phyloP scores from a whole-genome alignment of 2,113 vertebrate genomes.

The Eurypyga helias region DNA sequence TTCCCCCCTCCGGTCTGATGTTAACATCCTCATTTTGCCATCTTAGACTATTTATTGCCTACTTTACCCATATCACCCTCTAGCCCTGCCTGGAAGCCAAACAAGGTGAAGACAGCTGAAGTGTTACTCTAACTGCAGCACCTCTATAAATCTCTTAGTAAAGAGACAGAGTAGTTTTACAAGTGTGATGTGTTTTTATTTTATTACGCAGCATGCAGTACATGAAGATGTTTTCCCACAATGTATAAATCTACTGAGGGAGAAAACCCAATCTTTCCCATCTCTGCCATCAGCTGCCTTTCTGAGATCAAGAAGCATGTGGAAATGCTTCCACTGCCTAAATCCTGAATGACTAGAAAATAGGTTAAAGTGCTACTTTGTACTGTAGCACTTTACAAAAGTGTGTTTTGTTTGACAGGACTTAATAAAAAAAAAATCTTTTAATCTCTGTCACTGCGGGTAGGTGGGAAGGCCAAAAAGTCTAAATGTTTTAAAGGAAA shows the following conservation, averaged over 20 bases:
- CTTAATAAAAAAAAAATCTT: conserved; percentile 69
- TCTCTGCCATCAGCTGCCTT: not conserved
- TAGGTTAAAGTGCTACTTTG: not conserved
- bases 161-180: conserved; percentile 21
- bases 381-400: conserved; percentile 23
- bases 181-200: conserved; percentile 43
- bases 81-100: conserved; percentile 5
- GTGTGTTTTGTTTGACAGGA: conserved; percentile 68
- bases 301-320: not conserved
- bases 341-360: conserved; percentile 22
- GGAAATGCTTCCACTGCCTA: conserved; percentile 21
- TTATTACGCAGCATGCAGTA: conserved; percentile 24
- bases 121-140: conserved; percentile 20
- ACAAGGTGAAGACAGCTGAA: conserved; percentile 41
- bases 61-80: not conserved
- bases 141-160: conserved; percentile 36
- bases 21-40: not conserved
- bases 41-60: not conserved
- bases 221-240: conserved; percentile 17
- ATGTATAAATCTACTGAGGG: not conserved
- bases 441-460: conserved; percentile 74
- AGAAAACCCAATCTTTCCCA: not conserved
- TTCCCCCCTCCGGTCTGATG: not conserved
- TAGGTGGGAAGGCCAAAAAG: conserved; percentile 76
- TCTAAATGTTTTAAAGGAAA: conserved; percentile 79